phyloP scores from a whole-genome alignment of 2,888 invertebrate species.

The Drosophila buzzatii region DNA sequence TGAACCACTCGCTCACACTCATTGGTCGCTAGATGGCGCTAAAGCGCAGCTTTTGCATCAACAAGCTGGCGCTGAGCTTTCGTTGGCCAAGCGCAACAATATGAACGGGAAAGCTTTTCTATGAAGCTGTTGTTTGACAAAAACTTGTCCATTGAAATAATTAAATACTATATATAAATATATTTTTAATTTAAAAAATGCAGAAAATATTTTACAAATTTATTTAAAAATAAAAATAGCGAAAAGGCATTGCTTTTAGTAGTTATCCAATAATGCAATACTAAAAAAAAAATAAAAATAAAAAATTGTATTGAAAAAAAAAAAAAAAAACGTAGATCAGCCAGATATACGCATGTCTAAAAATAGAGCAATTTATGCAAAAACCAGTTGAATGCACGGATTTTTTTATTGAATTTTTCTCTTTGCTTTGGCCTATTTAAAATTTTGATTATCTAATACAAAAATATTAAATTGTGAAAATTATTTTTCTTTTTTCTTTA shows the following conservation, averaged over 20 bases:
- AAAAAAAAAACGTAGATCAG: too few relatives aligned
- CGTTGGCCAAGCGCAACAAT: neutral
- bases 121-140: neutral
- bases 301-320: too few relatives aligned
- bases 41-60: neutral
- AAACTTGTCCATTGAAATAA: too few relatives aligned
- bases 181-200: too few relatives aligned
- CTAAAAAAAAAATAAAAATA: too few relatives aligned
- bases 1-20: conserved; percentile 1
- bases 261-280: too few relatives aligned
- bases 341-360: too few relatives aligned
- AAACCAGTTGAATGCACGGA: neutral
- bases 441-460: neutral
- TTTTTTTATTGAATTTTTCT: neutral
- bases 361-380: too few relatives aligned
- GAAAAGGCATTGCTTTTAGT: too few relatives aligned
- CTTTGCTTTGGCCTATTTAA: neutral
- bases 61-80: neutral
- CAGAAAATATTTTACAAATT: too few relatives aligned
- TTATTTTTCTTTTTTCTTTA: neutral
- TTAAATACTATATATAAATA: too few relatives aligned
- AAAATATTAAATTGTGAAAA: neutral
- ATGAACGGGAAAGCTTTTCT: neutral
- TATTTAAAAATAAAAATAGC: too few relatives aligned
- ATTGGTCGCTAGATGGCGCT: conserved; percentile 21